Base-by-base conservation (phyloP, 1,140 invertebrate species). In the Drosophila miranda region DNA sequence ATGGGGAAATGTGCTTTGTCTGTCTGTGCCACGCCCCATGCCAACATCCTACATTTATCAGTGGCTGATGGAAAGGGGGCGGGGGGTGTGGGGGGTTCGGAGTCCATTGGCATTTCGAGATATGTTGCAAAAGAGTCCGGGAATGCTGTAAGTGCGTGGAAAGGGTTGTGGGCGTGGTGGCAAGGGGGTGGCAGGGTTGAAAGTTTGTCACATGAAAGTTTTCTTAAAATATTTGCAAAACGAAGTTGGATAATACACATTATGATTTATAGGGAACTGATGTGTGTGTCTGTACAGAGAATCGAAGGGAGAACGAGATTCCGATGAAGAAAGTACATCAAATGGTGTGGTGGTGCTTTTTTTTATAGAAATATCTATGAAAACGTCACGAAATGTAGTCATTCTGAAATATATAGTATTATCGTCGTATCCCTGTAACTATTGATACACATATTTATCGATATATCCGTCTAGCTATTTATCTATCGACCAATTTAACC, bases 1-100 rank as follows among this genome's bases (percentile, higher is more conserved):
- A 58, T 56, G 75, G 61, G 75, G 61, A 78, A 78, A 74, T 75
- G 70, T 79, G 76, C 63, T 79, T 78, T 75, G 77, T 70, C 76
- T 69, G 58, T 70, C 58, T 63, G 19, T 21, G 41, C 53, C 69
- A 43, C 55, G 43, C 50, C 42, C 28, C 5, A 58, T 21, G n/a
- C 1, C 38, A 8, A 6, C 5, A 30, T 4, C 48, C 23, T 43
- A 48, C 43, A 41, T 59, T 23, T 76, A 55, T 68, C 64, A 44
- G 34, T 54, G 52, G 45, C 28, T 38, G 30, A 26, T 34, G 19
- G 19, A 41, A 30, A 41, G 54, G 13, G 16, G 50, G 21, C 19
- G 11, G 16, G 30, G 14, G 30, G 0, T 14, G 14, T 6, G 14
- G 7, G 5, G 3, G 59, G 14, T 3, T 0, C 2, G 7, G 3